Evolutionary conservation across 2,888 invertebrate species (phyloP).

Genomic region (Hoplodrina blanda): DNA sequence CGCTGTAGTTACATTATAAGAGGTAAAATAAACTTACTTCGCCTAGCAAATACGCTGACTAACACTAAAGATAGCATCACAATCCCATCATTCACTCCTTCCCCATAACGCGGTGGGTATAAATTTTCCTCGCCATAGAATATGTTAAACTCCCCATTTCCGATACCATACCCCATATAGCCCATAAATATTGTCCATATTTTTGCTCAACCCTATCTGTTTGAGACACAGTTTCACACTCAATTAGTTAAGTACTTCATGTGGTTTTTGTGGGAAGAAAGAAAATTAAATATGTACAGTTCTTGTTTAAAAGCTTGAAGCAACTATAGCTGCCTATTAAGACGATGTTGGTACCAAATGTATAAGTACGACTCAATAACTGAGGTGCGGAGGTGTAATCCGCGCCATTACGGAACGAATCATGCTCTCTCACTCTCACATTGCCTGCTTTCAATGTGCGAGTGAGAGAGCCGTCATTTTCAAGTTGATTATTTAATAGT

Average conservation of each 20-base stretch:
- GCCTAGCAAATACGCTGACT: slow-evolving; percentile 13
- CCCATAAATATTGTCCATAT: slow-evolving; percentile 45
- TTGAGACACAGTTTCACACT: slow-evolving; percentile 61
- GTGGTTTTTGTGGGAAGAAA: slow-evolving; percentile 15
- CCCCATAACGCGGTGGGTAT: slow-evolving; percentile 29
- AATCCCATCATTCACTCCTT: slow-evolving; percentile 28
- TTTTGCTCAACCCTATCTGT: slow-evolving; percentile 42
- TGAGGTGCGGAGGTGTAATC: too few species aligned
- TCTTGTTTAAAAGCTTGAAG: neutral
- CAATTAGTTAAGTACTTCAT: slow-evolving; percentile 49
- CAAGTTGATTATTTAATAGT: too few species aligned
- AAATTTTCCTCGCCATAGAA: slow-evolving; percentile 52
- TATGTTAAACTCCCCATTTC: slow-evolving; percentile 45
- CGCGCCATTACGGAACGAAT: too few species aligned
- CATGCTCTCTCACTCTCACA: too few species aligned
- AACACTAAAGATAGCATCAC: slow-evolving; percentile 33
- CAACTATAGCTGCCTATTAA: too few species aligned
- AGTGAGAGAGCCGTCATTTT: too few species aligned
- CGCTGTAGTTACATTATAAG: neutral
- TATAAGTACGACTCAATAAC: too few species aligned
- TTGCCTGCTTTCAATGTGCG: too few species aligned
- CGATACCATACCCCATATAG: slow-evolving; percentile 31
- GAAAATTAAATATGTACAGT: neutral
- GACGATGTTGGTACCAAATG: neutral
- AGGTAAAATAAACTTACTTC: neutral